Evolutionary conservation across 2,113 vertebrate genomes (phyloP).

Genomic region (Asarcornis scutulata): DNA sequence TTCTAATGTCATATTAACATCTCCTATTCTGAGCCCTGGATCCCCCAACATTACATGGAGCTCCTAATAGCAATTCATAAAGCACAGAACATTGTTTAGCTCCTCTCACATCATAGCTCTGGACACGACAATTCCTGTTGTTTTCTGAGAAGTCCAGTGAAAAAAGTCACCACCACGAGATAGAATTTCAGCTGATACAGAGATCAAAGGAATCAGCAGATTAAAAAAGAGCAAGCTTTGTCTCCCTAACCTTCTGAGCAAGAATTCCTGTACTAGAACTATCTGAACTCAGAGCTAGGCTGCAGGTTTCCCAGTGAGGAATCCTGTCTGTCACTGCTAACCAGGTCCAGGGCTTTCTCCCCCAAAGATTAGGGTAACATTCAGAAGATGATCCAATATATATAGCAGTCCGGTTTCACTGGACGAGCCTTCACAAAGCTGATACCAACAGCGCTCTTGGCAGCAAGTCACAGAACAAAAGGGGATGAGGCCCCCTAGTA

Average conservation of each 20-base stretch:
- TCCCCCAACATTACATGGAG: not conserved
- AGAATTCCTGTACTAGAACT: not conserved
- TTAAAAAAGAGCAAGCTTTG: not conserved
- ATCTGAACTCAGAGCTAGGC: not conserved
- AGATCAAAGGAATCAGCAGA: not conserved
- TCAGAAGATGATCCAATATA: not conserved
- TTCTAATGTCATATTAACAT: not conserved
- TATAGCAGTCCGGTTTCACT: not conserved
- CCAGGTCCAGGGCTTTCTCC: not conserved
- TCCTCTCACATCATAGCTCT: not conserved
- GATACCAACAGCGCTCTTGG: not conserved
- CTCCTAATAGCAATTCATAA: not conserved
- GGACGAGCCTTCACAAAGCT: not conserved
- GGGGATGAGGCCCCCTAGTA: accelerated
- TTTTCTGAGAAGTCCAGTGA: not conserved
- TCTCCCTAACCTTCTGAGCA: not conserved
- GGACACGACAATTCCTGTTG: not conserved
- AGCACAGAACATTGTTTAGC: not conserved
- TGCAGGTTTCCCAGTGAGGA: not conserved
- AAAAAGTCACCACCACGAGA: accelerated
- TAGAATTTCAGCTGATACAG: not conserved
- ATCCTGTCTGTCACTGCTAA: not conserved
- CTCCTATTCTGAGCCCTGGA: not conserved
- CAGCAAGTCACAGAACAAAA: not conserved
- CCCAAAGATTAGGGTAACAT: not conserved